A percentile compares a stretch with the other conserved stretches of the same genome.
These are phyloP conservation scores for Campylomormyrus numenius DNA, from an alignment of 2,113 vertebrate genomes.

Conservation along the genomic window DNA sequence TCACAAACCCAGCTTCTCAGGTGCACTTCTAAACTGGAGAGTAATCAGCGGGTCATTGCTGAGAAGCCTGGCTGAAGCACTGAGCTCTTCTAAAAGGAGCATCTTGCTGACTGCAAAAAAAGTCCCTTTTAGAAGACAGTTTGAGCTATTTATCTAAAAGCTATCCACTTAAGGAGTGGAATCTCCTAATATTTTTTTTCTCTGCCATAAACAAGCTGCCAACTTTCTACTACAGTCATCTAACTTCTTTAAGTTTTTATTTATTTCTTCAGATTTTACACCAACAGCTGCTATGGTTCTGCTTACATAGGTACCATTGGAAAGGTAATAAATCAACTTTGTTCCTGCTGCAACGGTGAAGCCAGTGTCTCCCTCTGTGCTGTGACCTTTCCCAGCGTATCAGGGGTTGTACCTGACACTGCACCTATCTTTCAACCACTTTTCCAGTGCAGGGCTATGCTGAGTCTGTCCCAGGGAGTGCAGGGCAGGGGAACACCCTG, in stretches of 20 bases:
- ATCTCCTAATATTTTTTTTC: neutral
- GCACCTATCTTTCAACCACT: neutral
- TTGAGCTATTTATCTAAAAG: neutral
- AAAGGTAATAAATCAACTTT: conserved; percentile 3
- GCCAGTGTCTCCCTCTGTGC: neutral
- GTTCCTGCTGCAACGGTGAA: neutral
- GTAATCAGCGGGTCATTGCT: neutral
- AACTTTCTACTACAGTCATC: neutral
- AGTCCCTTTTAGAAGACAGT: neutral
- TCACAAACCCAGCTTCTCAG: neutral
- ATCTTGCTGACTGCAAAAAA: neutral
- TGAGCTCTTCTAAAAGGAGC: neutral
- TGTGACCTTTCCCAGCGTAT: neutral
- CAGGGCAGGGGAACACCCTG: neutral
- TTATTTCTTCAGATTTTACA: neutral
- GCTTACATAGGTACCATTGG: neutral
- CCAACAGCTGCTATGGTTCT: neutral
- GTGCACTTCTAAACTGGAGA: neutral
- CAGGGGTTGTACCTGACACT: neutral
- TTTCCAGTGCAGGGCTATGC: neutral
- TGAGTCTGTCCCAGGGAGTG: neutral
- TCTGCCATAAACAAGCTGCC: neutral
- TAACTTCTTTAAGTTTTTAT: neutral
- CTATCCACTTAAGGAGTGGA: neutral
- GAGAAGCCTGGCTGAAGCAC: neutral